Conservation (phyloP, 2,113 vertebrate species). For the Psittacula cyanocephala region DNA sequence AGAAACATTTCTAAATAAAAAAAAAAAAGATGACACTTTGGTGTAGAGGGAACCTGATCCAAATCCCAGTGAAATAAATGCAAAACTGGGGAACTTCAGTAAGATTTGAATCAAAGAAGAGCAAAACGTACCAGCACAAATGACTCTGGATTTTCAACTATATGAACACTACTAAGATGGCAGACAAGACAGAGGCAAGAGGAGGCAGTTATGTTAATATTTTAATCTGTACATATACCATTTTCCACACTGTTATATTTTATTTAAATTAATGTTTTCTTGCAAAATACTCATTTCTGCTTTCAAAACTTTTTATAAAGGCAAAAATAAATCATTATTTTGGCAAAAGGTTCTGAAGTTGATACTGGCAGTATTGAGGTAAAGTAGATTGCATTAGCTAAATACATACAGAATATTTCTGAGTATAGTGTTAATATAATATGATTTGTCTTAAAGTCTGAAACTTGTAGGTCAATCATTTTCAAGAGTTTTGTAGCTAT, state of each 20-base stretch:
- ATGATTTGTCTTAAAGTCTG: conserved; percentile 63
- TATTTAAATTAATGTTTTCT: conserved; percentile 82
- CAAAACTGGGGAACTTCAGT: not conserved
- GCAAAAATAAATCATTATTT: conserved; percentile 93
- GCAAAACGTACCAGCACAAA: not conserved
- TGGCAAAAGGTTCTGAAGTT: conserved; percentile 88
- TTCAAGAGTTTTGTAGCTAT: not conserved
- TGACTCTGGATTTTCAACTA: not conserved
- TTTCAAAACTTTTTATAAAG: conserved; percentile 79
- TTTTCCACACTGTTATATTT: conserved; percentile 80
- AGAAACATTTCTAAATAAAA: not conserved
- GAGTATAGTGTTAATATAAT: conserved; percentile 64
- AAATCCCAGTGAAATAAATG: not conserved
- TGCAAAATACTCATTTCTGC: conserved; percentile 85
- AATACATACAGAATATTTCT: conserved; percentile 70
- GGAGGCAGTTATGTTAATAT: conserved; percentile 77
- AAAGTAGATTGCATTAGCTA: conserved; percentile 81
- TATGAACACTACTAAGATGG: not conserved
- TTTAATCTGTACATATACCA: conserved; percentile 87
- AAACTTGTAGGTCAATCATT: conserved; percentile 32
- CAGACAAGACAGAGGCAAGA: not conserved
- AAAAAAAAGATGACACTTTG: not conserved
- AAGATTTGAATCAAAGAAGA: not conserved
- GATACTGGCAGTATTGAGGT: conserved; percentile 89
- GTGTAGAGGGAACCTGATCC: not conserved